Percentiles rank a stretch among this genome's conserved stretches.
Conservation (phyloP, 2,888 invertebrate species). For the Lamellibrachia columna region DNA sequence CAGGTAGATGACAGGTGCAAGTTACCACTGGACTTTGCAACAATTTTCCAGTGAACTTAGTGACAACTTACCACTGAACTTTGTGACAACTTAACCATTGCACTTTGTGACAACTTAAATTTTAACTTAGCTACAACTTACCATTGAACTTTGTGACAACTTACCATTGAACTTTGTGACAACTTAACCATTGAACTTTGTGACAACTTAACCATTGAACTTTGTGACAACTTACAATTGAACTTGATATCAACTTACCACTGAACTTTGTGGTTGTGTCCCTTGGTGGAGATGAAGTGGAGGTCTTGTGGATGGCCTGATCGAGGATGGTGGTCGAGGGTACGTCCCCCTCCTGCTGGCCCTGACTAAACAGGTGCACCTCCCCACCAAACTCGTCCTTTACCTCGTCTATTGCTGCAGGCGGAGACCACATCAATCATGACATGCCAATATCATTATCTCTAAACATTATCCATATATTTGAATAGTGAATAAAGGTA, state of each 20-base stretch:
- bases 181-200: too few relatives aligned
- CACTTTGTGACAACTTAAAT: too few relatives aligned
- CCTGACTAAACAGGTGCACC: conserved; percentile 48
- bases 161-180: neutral
- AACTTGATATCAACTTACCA: neutral
- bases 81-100: too few relatives aligned
- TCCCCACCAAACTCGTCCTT: conserved; percentile 42
- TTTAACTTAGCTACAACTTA: too few relatives aligned
- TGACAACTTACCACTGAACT: too few relatives aligned
- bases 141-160: neutral
- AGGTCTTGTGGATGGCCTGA: conserved; percentile 47
- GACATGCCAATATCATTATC: neutral
- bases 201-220: too few relatives aligned
- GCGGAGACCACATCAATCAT: neutral
- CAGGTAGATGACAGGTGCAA: too few relatives aligned
- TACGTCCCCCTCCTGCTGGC: conserved; percentile 35
- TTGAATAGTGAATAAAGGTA: neutral
- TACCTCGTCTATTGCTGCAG: conserved; percentile 56
- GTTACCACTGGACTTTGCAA: too few relatives aligned
- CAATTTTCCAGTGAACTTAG: too few relatives aligned
- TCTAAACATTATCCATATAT: neutral
- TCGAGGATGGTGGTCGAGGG: conserved; percentile 46
- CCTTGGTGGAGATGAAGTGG: conserved; percentile 48
- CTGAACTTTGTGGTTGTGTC: neutral
- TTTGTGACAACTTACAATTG: neutral